Evolutionary conservation across 2,113 vertebrate species (phyloP).

Genomic region (Calyptomena viridis): DNA sequence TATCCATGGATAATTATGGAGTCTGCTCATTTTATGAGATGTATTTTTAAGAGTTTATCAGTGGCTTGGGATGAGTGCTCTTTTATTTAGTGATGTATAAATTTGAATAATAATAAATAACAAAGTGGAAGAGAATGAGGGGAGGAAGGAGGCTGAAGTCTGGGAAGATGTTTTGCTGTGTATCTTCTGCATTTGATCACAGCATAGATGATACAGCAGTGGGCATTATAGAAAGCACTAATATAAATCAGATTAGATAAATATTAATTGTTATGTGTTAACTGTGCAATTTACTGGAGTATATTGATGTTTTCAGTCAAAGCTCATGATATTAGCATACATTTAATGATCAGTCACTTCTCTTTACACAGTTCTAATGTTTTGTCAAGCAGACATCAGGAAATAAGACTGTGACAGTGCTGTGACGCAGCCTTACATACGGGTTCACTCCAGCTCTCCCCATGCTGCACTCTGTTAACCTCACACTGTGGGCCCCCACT

Average conservation of each 20-base stretch:
- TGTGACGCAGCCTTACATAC: fast-evolving
- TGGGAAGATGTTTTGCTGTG: neutral
- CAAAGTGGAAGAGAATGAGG: conserved; percentile 17
- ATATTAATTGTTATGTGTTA: conserved; percentile 39
- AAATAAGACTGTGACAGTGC: neutral
- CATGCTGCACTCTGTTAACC: neutral
- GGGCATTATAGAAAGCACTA: conserved; percentile 20
- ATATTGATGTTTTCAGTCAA: conserved; percentile 9
- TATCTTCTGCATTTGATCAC: neutral
- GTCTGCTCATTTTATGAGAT: conserved; percentile 62
- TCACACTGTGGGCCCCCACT: neutral
- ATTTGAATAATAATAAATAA: conserved; percentile 72
- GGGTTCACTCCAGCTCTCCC: neutral
- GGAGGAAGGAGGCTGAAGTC: conserved; percentile 27
- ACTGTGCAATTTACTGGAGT: conserved; percentile 12
- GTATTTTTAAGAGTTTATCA: conserved; percentile 68
- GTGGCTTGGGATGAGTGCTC: conserved; percentile 67
- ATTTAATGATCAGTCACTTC: neutral
- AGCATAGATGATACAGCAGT: neutral
- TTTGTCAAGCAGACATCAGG: neutral
- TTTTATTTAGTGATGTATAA: conserved; percentile 70
- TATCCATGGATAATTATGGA: conserved; percentile 53
- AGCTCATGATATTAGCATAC: conserved; percentile 5
- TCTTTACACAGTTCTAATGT: neutral
- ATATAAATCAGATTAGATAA: conserved; percentile 35